phyloP scores from a whole-genome alignment of 2,797 vertebrate genomes.

The Leuciscus waleckii region DNA sequence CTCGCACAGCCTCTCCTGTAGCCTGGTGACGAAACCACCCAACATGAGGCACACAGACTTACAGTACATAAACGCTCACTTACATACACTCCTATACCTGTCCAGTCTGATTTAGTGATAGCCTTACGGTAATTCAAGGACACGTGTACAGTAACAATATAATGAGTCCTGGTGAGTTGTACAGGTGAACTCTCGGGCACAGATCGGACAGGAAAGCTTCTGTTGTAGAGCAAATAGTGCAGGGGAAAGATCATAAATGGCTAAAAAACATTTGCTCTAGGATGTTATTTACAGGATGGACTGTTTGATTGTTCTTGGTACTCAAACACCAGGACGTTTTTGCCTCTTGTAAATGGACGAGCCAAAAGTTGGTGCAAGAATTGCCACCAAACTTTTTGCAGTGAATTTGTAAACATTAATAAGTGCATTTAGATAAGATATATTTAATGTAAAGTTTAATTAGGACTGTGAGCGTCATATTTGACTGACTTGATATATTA shows the following conservation, averaged over 20 bases:
- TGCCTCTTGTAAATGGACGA: not conserved
- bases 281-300: not conserved
- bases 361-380: not conserved
- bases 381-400: not conserved
- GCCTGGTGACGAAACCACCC: slow-evolving; percentile 83
- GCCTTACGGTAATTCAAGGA: slow-evolving; percentile 2
- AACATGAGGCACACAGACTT: not conserved
- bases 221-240: not conserved
- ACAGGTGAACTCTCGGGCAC: not conserved
- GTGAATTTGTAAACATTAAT: slow-evolving; percentile 14
- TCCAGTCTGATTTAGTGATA: slow-evolving; percentile 37
- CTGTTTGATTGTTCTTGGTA: not conserved
- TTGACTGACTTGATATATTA: slow-evolving; percentile 4
- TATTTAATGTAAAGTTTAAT: not conserved
- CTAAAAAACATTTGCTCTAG: not conserved
- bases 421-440: slow-evolving; percentile 15
- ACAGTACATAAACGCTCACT: slow-evolving; percentile 19
- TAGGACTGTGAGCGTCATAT: not conserved
- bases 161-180: not conserved
- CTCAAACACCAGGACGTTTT: not conserved
- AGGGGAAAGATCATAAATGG: not conserved
- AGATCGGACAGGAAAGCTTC: not conserved
- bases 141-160: not conserved
- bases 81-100: not conserved
- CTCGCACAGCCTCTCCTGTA: slow-evolving; percentile 86